Evolutionary conservation across 2,113 vertebrate genomes (phyloP).

Genomic region (Myocastor coypus): DNA sequence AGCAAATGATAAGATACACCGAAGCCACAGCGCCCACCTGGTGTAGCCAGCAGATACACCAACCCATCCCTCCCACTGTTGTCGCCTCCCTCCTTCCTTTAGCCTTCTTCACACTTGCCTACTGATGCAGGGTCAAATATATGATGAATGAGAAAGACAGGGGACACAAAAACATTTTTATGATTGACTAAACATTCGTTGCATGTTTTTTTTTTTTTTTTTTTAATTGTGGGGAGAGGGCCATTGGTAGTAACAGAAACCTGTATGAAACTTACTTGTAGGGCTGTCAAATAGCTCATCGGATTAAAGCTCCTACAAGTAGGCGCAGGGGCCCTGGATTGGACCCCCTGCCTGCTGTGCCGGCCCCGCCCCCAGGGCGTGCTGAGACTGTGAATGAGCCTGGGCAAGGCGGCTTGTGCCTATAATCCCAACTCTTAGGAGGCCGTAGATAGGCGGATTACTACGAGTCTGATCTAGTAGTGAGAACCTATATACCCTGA

Average conservation of each 20-base stretch:
- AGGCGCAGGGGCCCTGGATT: too few relatives aligned
- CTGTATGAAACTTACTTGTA: background rate
- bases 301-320: too few relatives aligned
- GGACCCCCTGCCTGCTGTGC: too few relatives aligned
- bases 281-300: too few relatives aligned
- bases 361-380: too few relatives aligned
- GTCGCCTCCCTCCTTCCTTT: background rate
- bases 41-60: background rate
- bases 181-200: background rate
- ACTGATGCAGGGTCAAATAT: background rate
- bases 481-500: too few relatives aligned
- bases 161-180: background rate
- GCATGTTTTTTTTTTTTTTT: too few relatives aligned
- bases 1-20: background rate
- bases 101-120: background rate
- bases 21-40: background rate
- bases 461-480: too few relatives aligned
- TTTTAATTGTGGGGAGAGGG: background rate
- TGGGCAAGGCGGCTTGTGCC: too few relatives aligned
- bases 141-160: background rate
- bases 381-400: too few relatives aligned
- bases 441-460: too few relatives aligned
- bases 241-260: background rate
- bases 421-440: too few relatives aligned
- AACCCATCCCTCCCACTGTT: background rate